These are phyloP conservation scores for Akabosia matsudoensis DNA, from an alignment of 1,140 invertebrate species.

Conservation along the genomic window DNA sequence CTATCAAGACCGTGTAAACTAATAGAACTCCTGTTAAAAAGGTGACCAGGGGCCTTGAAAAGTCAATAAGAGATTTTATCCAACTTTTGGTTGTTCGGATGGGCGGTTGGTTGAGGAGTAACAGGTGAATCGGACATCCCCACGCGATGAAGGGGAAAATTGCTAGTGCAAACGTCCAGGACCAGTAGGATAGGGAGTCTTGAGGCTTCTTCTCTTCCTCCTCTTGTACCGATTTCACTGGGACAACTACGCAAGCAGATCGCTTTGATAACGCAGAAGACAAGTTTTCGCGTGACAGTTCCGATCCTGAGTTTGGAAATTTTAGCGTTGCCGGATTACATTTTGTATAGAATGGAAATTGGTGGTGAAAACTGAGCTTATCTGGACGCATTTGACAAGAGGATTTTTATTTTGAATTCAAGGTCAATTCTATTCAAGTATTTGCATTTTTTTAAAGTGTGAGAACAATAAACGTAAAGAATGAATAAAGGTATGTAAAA, in stretches of 20 bases:
- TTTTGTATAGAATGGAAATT: not conserved
- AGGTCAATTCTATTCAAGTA: too few species aligned
- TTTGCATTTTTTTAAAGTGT: too few species aligned
- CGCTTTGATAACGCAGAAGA: not conserved
- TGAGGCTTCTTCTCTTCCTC: not conserved
- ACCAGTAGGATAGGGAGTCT: not conserved
- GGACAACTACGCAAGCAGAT: not conserved
- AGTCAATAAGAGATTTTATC: not conserved
- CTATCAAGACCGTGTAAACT: not conserved
- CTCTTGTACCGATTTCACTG: not conserved
- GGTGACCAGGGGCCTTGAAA: not conserved
- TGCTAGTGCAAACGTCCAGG: not conserved
- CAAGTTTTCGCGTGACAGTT: not conserved
- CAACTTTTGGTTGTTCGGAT: not conserved
- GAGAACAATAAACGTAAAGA: too few species aligned
- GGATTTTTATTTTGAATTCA: too few species aligned
- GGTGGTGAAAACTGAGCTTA: not conserved
- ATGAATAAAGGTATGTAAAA: too few species aligned
- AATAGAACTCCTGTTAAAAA: not conserved
- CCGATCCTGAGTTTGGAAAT: not conserved
- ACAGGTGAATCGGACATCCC: conserved; percentile 31
- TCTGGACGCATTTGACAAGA: too few species aligned
- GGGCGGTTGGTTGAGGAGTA: not conserved
- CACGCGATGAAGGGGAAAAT: conserved; percentile 28
- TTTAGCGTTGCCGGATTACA: not conserved